Percentiles rank a stretch among this genome's conserved stretches.
Evolutionary conservation across 2,113 vertebrate genomes (phyloP).

Genomic region (Lamprologus ornatipinnis): DNA sequence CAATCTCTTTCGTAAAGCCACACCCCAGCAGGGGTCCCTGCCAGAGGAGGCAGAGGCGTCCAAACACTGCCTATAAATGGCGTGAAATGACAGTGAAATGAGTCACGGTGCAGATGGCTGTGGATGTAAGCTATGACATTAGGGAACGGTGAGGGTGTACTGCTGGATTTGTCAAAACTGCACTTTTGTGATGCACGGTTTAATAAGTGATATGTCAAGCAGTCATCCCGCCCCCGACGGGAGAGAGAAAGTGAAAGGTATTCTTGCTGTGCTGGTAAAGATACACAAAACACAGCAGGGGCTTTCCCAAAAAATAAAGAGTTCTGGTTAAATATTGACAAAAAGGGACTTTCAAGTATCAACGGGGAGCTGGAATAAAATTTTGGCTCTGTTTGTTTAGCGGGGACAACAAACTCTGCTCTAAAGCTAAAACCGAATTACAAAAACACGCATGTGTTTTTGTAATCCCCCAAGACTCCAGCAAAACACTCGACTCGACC

Average conservation of each 20-base stretch:
- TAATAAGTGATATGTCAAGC: not conserved
- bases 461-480: too few species aligned
- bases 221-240: not conserved
- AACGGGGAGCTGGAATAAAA: not conserved
- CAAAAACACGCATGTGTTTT: not conserved
- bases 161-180: not conserved
- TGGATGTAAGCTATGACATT: conserved; percentile 8
- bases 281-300: not conserved
- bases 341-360: not conserved
- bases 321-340: conserved; percentile 43
- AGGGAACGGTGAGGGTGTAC: not conserved
- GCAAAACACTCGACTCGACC: too few species aligned
- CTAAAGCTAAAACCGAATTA: not conserved
- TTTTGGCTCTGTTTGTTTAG: conserved; percentile 32
- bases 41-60: conserved; percentile 4
- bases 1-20: conserved; percentile 20
- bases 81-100: conserved; percentile 49
- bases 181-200: not conserved
- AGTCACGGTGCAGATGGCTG: conserved; percentile 47
- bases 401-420: not conserved
- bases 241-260: not conserved
- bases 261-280: not conserved
- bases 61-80: conserved; percentile 33
- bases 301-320: conserved; percentile 15
- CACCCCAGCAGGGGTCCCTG: conserved; percentile 30